Conservation (phyloP, 2,888 invertebrate species). For the Cryptophagus acutangulus region DNA sequence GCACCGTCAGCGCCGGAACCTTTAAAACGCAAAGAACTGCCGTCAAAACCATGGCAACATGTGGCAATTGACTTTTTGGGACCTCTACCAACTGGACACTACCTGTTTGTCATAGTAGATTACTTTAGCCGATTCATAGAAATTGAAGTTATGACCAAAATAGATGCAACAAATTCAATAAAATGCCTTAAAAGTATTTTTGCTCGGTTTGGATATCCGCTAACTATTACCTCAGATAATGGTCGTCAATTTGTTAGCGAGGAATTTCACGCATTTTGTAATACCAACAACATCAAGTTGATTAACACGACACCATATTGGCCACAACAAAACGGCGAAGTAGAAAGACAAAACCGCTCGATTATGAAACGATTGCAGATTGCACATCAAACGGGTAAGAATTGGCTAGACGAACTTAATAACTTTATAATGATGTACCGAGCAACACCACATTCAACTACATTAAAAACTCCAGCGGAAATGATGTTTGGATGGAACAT, state of each 20-base stretch:
- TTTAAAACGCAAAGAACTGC: conserved; percentile 9
- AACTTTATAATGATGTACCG: conserved; percentile 7
- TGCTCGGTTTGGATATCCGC: conserved; percentile 6
- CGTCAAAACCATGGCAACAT: conserved; percentile 8
- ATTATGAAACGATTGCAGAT: conserved; percentile 6
- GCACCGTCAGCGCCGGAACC: conserved; percentile 8
- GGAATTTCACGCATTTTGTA: conserved; percentile 22
- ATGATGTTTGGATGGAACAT: conserved; percentile 7
- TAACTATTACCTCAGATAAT: conserved; percentile 8
- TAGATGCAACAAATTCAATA: neutral
- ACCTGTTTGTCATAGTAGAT: conserved; percentile 5
- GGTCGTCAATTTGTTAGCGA: conserved; percentile 8
- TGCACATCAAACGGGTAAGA: neutral
- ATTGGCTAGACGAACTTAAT: conserved; percentile 1
- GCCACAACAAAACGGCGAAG: conserved; percentile 21
- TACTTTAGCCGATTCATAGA: conserved; percentile 7
- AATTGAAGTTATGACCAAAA: conserved; percentile 8
- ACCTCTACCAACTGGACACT: conserved; percentile 15
- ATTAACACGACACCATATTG: conserved; percentile 11
- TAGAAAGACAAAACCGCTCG: conserved; percentile 8
- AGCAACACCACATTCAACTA: conserved; percentile 5
- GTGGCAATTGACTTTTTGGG: conserved; percentile 24
- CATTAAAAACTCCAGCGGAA: conserved; percentile 8
- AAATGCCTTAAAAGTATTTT: conserved; percentile 6
- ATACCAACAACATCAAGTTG: conserved; percentile 14